Conservation (phyloP, 2,888 invertebrate genomes). For the Metellina segmentata region DNA sequence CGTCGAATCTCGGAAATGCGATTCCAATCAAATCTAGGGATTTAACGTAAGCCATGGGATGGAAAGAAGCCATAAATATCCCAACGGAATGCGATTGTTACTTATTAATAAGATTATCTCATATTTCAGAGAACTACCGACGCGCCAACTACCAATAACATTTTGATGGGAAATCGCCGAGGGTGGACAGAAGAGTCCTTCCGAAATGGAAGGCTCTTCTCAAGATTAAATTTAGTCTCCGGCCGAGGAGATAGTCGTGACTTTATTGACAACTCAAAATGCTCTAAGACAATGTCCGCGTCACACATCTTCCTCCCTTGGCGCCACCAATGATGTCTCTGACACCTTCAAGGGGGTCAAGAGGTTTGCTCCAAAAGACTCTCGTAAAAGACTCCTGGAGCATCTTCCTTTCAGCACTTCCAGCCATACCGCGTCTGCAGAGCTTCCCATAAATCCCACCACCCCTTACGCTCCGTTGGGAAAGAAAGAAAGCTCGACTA, state of each 20-base stretch:
- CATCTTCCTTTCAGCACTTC: not conserved
- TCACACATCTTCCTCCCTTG: slow-evolving; percentile 19
- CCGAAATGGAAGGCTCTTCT: slow-evolving; percentile 22
- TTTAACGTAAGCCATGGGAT: not conserved
- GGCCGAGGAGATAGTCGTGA: slow-evolving; percentile 16
- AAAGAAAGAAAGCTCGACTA: slow-evolving; percentile 15
- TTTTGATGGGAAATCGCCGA: not conserved
- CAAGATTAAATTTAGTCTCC: slow-evolving; percentile 59
- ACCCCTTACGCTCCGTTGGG: not conserved
- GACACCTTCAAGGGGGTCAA: slow-evolving; percentile 25
- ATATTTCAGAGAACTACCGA: not conserved
- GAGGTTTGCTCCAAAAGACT: slow-evolving; percentile 9
- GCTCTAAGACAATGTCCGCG: slow-evolving; percentile 4
- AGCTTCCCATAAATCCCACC: not conserved
- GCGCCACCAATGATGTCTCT: slow-evolving; percentile 32
- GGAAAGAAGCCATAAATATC: not conserved
- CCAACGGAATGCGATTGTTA: not conserved
- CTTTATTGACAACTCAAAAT: slow-evolving; percentile 37
- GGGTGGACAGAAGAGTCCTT: not conserved
- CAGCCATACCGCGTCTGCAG: not conserved
- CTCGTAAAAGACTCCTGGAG: slow-evolving; percentile 34
- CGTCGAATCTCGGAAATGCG: not conserved
- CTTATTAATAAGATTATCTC: not conserved
- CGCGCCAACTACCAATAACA: slow-evolving; percentile 7
- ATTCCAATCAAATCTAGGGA: not conserved